Conservation (phyloP, 2,888 invertebrate species). For the Ceriagrion tenellum region DNA sequence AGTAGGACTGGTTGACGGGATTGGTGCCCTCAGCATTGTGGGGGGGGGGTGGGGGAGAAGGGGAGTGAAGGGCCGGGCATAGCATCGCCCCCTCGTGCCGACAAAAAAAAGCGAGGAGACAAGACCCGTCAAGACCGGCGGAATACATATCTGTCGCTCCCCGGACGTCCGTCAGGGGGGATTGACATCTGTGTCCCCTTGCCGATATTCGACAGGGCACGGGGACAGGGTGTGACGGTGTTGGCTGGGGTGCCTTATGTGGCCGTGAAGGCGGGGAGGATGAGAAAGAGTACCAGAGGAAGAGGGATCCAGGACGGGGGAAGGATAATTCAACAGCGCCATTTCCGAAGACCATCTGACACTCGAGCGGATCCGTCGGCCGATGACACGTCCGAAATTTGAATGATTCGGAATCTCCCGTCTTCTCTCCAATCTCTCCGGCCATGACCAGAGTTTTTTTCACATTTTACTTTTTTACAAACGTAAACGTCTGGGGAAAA, state of each 20-base stretch:
- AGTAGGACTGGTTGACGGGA: neutral
- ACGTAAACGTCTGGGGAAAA: too few relatives aligned
- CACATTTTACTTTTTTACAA: too few relatives aligned
- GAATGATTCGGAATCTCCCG: neutral
- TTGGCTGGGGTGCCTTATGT: neutral
- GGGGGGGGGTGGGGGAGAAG: too few relatives aligned
- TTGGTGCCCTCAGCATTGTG: neutral
- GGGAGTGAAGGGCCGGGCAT: neutral
- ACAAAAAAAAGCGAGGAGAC: neutral
- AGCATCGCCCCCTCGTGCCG: neutral
- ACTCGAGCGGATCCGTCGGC: conserved; percentile 15
- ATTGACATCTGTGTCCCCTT: too few relatives aligned
- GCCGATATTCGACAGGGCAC: too few relatives aligned
- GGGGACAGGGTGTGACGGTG: too few relatives aligned
- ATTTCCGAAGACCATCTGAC: conserved; percentile 28
- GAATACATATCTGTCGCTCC: neutral
- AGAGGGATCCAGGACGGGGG: neutral
- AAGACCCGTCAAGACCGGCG: neutral
- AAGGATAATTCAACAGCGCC: conserved; percentile 44
- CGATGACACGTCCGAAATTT: neutral
- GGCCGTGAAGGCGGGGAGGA: neutral
- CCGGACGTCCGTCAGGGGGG: neutral
- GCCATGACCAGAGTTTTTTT: too few relatives aligned
- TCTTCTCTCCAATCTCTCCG: too few relatives aligned
- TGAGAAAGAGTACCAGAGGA: neutral